A percentile compares a stretch with the other conserved stretches of the same genome.
Conservation (phyloP, 2,888 invertebrate genomes). For the Amphipyra berbera region DNA sequence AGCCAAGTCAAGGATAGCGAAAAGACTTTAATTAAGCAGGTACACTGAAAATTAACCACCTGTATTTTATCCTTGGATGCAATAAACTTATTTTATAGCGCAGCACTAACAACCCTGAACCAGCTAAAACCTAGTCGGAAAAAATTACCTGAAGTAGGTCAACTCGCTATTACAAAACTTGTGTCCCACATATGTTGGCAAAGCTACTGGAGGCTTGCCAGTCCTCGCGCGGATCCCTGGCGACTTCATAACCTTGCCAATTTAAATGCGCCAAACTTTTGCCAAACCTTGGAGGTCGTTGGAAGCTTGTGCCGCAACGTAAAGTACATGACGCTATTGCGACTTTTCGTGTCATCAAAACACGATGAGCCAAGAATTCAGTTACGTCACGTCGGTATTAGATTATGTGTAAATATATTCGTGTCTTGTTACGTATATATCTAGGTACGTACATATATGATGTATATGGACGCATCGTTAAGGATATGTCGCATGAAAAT, state of each 20-base stretch:
- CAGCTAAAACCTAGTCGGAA: constrained; percentile 18
- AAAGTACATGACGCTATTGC: constrained; percentile 35
- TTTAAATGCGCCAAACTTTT: constrained; percentile 60
- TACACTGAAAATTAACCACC: constrained; percentile 14
- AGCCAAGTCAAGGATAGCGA: constrained; percentile 10
- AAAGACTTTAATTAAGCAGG: constrained; percentile 20
- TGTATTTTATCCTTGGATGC: constrained; percentile 11
- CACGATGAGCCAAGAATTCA: constrained; percentile 27
- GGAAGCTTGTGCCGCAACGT: constrained; percentile 36
- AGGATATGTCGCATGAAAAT: not conserved
- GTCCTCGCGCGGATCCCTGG: constrained; percentile 61
- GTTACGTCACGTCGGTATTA: constrained; percentile 31
- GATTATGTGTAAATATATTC: constrained; percentile 29
- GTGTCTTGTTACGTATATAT: not conserved
- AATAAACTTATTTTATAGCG: constrained; percentile 24
- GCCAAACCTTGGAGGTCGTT: constrained; percentile 49
- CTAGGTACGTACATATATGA: too few relatives aligned
- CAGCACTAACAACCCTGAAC: constrained; percentile 40
- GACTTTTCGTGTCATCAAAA: constrained; percentile 32
- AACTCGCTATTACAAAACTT: constrained; percentile 73
- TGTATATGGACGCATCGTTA: too few relatives aligned
- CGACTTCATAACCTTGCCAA: constrained; percentile 69
- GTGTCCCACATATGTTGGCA: constrained; percentile 79
- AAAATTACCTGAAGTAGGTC: constrained; percentile 67
- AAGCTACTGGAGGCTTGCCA: constrained; percentile 79